These are phyloP conservation scores for Baccha elongata DNA, from an alignment of 2,888 invertebrate species.

Conservation along the genomic window DNA sequence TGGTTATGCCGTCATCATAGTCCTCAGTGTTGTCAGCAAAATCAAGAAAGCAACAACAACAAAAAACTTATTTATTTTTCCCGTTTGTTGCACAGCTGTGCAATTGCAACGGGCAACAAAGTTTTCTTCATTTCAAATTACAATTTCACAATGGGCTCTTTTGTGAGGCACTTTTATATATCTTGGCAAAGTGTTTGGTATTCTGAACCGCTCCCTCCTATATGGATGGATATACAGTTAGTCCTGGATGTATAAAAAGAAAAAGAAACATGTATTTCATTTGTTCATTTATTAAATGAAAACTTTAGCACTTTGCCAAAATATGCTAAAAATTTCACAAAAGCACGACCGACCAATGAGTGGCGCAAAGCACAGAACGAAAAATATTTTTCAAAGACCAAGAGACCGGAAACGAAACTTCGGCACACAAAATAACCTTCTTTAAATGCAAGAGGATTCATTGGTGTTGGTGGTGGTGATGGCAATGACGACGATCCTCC, in stretches of 20 bases:
- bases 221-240: not conserved
- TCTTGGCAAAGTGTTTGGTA: slow-evolving; percentile 67
- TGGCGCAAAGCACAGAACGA: not conserved
- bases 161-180: slow-evolving; percentile 55
- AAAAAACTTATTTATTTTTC: slow-evolving; percentile 58
- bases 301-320: slow-evolving; percentile 73
- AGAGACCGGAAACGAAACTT: slow-evolving; percentile 19
- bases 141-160: slow-evolving; percentile 70
- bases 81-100: slow-evolving; percentile 4
- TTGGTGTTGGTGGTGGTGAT: not conserved
- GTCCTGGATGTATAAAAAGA: not conserved
- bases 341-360: slow-evolving; percentile 43
- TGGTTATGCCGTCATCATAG: not conserved
- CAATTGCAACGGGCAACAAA: slow-evolving; percentile 41
- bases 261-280: slow-evolving; percentile 65
- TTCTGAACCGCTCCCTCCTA: not conserved
- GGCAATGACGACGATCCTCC: not conserved
- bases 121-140: slow-evolving; percentile 71
- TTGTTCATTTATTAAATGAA: slow-evolving; percentile 74
- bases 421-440: slow-evolving; percentile 33
- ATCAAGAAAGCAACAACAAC: slow-evolving; percentile 28
- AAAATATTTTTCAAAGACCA: slow-evolving; percentile 6
- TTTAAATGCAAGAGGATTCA: slow-evolving; percentile 32
- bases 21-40: not conserved
- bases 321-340: slow-evolving; percentile 63